These are phyloP conservation scores for Aplidium turbinatum DNA, from an alignment of 23 tunicate species.

Conservation along the genomic window DNA sequence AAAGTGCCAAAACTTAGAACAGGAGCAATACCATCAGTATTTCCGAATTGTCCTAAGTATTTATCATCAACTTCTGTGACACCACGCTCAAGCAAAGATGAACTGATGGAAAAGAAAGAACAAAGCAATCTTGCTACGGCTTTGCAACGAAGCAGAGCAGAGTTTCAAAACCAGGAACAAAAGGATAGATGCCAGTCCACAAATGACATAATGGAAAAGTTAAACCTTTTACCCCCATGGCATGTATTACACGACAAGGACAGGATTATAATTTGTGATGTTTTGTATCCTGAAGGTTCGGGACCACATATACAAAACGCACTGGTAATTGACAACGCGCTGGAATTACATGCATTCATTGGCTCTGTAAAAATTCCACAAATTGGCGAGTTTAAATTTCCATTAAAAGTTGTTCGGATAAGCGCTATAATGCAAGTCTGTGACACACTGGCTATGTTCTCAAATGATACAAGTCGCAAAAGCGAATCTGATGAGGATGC, in stretches of 20 bases:
- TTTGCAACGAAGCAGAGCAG: conserved; percentile 12
- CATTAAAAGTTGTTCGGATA: conserved; percentile 2
- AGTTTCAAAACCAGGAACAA: neutral
- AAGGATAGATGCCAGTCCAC: conserved; percentile 1
- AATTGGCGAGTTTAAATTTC: neutral
- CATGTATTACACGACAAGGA: neutral
- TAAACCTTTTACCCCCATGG: conserved; percentile 9
- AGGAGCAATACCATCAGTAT: conserved; percentile 19
- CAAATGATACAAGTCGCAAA: no score
- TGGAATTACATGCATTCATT: conserved; percentile 12
- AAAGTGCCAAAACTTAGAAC: conserved; percentile 4
- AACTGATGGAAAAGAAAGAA: conserved; percentile 17
- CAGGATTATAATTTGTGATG: neutral
- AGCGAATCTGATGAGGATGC: conserved; percentile 3
- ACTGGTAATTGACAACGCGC: neutral
- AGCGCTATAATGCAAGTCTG: conserved; percentile 1
- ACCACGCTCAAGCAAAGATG: neutral
- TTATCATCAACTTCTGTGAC: neutral
- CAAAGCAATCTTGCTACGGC: neutral
- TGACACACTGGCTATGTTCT: neutral
- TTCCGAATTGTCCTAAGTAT: conserved; percentile 26
- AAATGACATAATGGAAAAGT: conserved; percentile 2
- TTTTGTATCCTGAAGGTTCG: neutral
- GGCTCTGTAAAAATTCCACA: conserved; percentile 10
- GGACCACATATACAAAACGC: conserved; percentile 10